Evolutionary conservation across 2,888 invertebrate genomes (phyloP).

Genomic region (Dendrolimus pini): DNA sequence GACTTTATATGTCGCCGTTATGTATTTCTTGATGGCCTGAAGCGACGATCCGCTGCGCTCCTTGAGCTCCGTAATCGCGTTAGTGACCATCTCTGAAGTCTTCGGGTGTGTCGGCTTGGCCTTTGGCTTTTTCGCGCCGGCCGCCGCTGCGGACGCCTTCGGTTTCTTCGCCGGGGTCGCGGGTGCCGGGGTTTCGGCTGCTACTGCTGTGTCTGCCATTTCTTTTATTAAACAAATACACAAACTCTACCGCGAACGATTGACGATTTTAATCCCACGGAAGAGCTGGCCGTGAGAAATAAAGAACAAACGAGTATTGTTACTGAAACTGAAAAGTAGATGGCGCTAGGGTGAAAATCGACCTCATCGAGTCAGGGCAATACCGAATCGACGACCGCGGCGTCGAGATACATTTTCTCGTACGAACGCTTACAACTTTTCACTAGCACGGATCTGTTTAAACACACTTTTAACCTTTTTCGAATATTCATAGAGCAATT

Average conservation of each 20-base stretch:
- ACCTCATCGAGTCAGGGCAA: no score
- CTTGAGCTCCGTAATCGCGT: conserved; percentile 69
- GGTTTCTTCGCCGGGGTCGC: no score
- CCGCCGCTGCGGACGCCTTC: no score
- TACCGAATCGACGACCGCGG: conserved; percentile 1
- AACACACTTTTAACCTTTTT: conserved; percentile 1
- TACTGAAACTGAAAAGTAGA: no score
- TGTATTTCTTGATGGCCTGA: conserved; percentile 79
- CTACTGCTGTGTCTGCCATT: no score
- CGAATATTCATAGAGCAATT: not conserved
- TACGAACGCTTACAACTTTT: conserved; percentile 8
- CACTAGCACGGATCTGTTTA: conserved; percentile 9
- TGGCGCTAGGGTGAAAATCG: conserved; percentile 6
- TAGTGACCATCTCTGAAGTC: conserved; percentile 70
- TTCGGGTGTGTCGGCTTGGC: conserved; percentile 41
- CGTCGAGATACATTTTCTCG: conserved; percentile 9
- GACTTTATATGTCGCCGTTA: conserved; percentile 75
- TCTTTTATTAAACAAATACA: no score
- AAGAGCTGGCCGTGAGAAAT: no score
- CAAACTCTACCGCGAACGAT: no score
- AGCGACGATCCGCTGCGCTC: conserved; percentile 78
- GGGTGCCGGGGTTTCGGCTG: no score
- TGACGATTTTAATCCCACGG: no score
- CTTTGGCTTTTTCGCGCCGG: conserved; percentile 32
- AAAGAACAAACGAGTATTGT: no score